A percentile compares a stretch with the other conserved stretches of the same genome.
Evolutionary conservation across 1,140 invertebrate genomes (phyloP).

Genomic region (Drosophila prosaltans): DNA sequence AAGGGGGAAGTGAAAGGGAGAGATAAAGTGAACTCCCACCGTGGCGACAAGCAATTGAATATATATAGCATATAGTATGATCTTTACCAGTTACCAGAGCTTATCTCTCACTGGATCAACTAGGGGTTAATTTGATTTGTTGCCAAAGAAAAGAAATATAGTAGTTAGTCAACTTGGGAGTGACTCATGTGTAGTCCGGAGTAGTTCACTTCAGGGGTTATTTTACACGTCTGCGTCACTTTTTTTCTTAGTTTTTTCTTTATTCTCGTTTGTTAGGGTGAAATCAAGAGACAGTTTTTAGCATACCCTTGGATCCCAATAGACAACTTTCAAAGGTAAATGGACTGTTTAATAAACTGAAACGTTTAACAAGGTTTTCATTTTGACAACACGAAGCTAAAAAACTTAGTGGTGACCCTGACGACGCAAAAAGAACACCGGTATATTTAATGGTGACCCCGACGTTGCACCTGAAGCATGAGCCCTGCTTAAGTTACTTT

Average conservation of each 20-base stretch:
- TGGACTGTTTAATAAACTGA: not conserved
- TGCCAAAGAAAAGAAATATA: slow-evolving; percentile 7
- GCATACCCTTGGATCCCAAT: slow-evolving; percentile 8
- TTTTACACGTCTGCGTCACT: slow-evolving; percentile 13
- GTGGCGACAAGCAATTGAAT: slow-evolving; percentile 55
- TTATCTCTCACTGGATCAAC: slow-evolving; percentile 9
- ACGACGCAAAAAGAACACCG: not conserved
- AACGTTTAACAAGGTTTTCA: not conserved
- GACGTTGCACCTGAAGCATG: not conserved
- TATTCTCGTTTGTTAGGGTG: not conserved
- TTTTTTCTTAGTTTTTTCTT: not conserved
- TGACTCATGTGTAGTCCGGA: slow-evolving; percentile 4
- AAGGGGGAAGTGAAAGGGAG: too few relatives aligned
- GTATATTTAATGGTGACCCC: slow-evolving; percentile 1
- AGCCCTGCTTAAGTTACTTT: too few relatives aligned
- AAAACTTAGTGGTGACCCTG: not conserved
- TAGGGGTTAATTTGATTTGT: slow-evolving; percentile 17
- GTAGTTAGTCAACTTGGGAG: slow-evolving; percentile 16
- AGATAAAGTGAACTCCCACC: not conserved
- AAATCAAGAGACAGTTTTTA: slow-evolving; percentile 12
- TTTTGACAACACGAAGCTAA: too few relatives aligned
- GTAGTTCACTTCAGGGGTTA: slow-evolving; percentile 5
- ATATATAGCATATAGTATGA: slow-evolving; percentile 19
- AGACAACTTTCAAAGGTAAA: not conserved
- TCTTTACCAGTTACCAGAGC: not conserved